Percentiles rank a stretch among this genome's conserved stretches.
Conservation (phyloP, 2,113 vertebrate genomes). For the cat (Felis catus) region DNA sequence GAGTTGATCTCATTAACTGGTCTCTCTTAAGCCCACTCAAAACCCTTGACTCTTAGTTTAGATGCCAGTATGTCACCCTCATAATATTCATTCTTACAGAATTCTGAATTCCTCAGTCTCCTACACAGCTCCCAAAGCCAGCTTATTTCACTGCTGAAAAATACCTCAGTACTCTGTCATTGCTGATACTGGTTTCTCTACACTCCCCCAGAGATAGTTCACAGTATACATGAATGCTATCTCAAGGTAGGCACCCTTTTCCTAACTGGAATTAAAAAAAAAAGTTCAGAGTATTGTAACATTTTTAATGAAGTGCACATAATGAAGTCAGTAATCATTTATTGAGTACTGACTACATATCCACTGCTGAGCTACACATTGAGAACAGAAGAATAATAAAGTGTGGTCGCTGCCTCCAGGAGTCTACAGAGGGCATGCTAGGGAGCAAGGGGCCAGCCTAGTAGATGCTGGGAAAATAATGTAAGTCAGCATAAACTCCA, state of each 20-base stretch:
- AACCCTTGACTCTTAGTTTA: background rate
- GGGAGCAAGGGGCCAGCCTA: background rate
- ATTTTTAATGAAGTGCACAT: background rate
- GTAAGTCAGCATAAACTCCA: background rate
- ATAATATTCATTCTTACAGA: background rate
- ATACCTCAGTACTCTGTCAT: background rate
- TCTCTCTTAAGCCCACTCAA: background rate
- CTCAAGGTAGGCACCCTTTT: background rate
- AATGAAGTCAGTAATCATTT: background rate
- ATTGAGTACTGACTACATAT: background rate
- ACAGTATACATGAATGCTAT: background rate
- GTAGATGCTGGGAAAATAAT: background rate
- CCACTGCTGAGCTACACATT: background rate
- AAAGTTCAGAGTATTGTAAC: background rate
- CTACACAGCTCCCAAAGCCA: background rate
- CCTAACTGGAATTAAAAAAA: background rate
- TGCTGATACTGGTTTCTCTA: background rate
- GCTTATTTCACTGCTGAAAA: slow-evolving; percentile 7
- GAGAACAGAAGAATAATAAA: background rate
- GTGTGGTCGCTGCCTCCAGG: background rate
- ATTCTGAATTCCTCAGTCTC: background rate
- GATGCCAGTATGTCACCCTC: background rate
- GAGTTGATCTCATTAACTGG: background rate
- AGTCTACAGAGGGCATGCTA: background rate
- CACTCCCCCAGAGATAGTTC: background rate